phyloP scores from a whole-genome alignment of 2,113 vertebrate genomes.

The Sylvilagus bachmani region DNA sequence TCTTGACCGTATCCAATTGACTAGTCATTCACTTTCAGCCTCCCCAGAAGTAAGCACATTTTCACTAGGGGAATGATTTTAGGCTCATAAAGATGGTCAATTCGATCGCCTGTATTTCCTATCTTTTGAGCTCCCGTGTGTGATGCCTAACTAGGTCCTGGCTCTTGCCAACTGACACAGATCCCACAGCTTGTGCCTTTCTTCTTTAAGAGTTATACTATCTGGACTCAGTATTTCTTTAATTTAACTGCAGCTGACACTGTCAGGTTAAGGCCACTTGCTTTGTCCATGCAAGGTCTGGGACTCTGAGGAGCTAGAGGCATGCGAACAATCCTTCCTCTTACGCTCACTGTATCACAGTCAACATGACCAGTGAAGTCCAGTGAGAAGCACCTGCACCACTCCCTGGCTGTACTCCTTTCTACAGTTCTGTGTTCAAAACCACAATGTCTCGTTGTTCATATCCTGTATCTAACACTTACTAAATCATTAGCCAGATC shows the following conservation, averaged over 20 bases:
- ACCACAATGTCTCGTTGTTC: neutral
- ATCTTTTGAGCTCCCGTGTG: neutral
- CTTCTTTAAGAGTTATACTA: neutral
- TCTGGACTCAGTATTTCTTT: neutral
- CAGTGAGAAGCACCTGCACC: neutral
- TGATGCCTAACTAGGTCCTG: neutral
- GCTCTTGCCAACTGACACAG: slow-evolving; percentile 4
- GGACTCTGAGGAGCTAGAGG: neutral
- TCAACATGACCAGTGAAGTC: fast-evolving
- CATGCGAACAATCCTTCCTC: neutral
- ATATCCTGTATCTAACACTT: neutral
- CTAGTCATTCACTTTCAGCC: neutral
- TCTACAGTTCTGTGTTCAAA: neutral
- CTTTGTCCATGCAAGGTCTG: neutral
- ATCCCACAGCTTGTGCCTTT: neutral
- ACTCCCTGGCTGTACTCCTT: neutral
- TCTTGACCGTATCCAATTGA: neutral
- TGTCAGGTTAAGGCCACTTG: neutral
- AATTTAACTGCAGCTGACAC: neutral
- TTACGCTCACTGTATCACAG: neutral
- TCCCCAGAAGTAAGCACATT: neutral
- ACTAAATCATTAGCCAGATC: neutral
- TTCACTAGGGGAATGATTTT: slow-evolving; percentile 34
- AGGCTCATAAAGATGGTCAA: neutral
- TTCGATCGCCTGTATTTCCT: neutral